phyloP scores from a whole-genome alignment of 2,888 invertebrate species.

The Drosophila pseudotakahashii region DNA sequence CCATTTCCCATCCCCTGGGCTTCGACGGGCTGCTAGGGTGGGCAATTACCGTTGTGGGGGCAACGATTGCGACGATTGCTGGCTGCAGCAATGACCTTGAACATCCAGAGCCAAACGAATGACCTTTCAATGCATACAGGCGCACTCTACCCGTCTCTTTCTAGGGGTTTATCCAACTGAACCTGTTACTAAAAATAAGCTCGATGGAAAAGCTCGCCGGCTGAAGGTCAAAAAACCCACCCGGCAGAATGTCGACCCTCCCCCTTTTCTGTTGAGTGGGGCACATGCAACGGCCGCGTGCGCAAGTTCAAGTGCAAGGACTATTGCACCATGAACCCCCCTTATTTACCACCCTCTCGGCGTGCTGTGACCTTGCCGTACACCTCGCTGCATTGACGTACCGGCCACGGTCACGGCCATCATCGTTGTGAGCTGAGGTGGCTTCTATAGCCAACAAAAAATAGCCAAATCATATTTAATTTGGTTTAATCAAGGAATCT shows the following conservation, averaged over 20 bases:
- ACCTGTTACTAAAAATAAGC: slow-evolving; percentile 73
- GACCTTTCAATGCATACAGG: slow-evolving; percentile 68
- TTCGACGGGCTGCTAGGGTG: slow-evolving; percentile 8
- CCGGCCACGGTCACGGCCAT: slow-evolving; percentile 52
- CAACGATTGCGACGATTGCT: slow-evolving; percentile 54
- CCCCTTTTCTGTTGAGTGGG: slow-evolving; percentile 11
- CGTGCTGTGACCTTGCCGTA: slow-evolving; percentile 21
- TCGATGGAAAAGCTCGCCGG: slow-evolving; percentile 62
- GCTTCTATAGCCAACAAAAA: not conserved
- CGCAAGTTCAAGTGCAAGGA: slow-evolving; percentile 82
- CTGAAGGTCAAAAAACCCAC: slow-evolving; percentile 72
- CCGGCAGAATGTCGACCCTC: slow-evolving; percentile 20
- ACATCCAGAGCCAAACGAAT: slow-evolving; percentile 56
- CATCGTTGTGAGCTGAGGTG: slow-evolving; percentile 1
- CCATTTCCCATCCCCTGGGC: not conserved
- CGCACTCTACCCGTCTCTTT: not conserved
- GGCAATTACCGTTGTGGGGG: slow-evolving; percentile 35
- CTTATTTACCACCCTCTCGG: slow-evolving; percentile 43
- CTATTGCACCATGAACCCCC: slow-evolving; percentile 20
- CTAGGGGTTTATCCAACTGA: slow-evolving; percentile 23
- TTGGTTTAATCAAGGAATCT: too few relatives aligned
- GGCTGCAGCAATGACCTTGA: slow-evolving; percentile 66
- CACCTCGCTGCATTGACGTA: slow-evolving; percentile 50
- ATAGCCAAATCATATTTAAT: too few relatives aligned
- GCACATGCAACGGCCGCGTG: slow-evolving; percentile 76